Evolutionary conservation across 2,113 vertebrate species (phyloP).

Genomic region (Hypomesus transpacificus): DNA sequence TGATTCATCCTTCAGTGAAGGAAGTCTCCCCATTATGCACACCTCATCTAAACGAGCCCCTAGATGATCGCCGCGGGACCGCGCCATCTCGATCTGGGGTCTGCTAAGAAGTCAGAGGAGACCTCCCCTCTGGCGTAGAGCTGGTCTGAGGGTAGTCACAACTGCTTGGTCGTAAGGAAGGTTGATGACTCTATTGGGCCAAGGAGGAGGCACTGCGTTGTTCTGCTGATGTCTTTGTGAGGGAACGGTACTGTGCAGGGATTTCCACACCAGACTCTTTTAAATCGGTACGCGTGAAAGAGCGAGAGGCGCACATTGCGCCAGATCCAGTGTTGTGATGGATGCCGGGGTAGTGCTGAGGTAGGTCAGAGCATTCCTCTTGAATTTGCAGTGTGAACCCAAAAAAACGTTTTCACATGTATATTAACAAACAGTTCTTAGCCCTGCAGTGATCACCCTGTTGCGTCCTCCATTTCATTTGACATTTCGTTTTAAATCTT

Average conservation of each 20-base stretch:
- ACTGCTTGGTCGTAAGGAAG: slow-evolving; percentile 40
- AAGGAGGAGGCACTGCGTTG: neutral
- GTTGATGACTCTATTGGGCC: slow-evolving; percentile 32
- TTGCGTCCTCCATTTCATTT: slow-evolving; percentile 63
- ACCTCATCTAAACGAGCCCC: slow-evolving; percentile 65
- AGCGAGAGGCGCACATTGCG: neutral
- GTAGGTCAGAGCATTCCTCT: too few relatives aligned
- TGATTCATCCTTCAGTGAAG: slow-evolving; percentile 78
- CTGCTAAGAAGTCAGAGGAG: slow-evolving; percentile 47
- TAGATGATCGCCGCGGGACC: slow-evolving; percentile 46
- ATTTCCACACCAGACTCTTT: neutral
- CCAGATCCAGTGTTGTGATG: neutral
- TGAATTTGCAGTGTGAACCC: too few relatives aligned
- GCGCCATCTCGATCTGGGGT: slow-evolving; percentile 52
- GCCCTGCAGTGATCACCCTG: slow-evolving; percentile 55
- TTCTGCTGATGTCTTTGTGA: neutral
- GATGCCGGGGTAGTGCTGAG: too few relatives aligned
- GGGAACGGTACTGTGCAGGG: too few relatives aligned
- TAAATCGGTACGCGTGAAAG: neutral
- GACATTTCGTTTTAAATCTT: slow-evolving; percentile 65
- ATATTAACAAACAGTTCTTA: slow-evolving; percentile 18
- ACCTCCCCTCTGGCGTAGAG: slow-evolving; percentile 48
- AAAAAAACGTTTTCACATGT: neutral
- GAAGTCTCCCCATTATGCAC: slow-evolving; percentile 72
- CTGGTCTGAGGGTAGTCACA: slow-evolving; percentile 38